Conservation (phyloP, 2,797 vertebrate genomes). For the Sebastes minor region DNA sequence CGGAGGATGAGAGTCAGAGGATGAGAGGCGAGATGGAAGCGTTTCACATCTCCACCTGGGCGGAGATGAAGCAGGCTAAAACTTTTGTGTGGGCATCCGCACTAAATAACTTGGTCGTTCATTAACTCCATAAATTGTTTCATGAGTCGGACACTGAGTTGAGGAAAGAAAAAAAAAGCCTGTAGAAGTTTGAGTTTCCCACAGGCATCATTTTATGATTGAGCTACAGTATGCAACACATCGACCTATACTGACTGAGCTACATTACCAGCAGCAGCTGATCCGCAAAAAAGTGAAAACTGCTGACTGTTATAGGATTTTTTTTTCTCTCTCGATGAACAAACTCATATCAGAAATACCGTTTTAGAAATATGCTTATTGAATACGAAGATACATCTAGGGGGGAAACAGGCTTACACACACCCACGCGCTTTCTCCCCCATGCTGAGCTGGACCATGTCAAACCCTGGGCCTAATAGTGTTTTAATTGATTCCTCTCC, state of each 20-base stretch:
- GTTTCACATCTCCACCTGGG: conserved; percentile 49
- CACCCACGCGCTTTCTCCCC: neutral
- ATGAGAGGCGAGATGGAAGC: conserved; percentile 18
- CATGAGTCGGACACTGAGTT: neutral
- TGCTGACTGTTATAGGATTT: neutral
- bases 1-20: neutral
- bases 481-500: conserved; percentile 74
- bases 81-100: conserved; percentile 6
- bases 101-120: conserved; percentile 15
- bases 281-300: neutral
- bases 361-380: neutral
- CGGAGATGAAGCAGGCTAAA: conserved; percentile 13
- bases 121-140: conserved; percentile 19
- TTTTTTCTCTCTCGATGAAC: neutral
- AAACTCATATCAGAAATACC: neutral
- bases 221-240: neutral
- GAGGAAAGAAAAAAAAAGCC: conserved; percentile 10
- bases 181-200: neutral
- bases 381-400: neutral
- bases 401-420: neutral
- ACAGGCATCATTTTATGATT: neutral
- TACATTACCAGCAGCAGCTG: neutral
- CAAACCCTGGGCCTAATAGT: conserved; percentile 54
- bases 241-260: neutral
- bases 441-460: conserved; percentile 43